Evolutionary conservation across 1,140 invertebrate species (phyloP).

Genomic region (Aphelinus certus): DNA sequence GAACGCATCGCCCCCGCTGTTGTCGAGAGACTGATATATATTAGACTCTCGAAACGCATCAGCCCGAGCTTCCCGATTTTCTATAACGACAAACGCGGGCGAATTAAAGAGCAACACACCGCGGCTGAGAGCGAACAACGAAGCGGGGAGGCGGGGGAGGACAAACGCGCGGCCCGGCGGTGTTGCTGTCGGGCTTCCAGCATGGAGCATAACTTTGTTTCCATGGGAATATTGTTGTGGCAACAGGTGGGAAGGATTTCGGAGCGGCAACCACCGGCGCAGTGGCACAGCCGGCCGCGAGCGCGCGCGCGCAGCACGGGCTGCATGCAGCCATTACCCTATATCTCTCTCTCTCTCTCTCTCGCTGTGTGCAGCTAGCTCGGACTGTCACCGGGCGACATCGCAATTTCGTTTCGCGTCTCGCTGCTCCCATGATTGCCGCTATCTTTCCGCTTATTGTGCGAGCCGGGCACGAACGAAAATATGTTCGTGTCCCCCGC

Average conservation of each 20-base stretch:
- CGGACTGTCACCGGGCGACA: slow-evolving; percentile 42
- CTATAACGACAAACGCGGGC: no score
- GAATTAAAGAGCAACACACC: no score
- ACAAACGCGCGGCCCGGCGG: slow-evolving; percentile 11
- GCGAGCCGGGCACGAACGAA: not conserved
- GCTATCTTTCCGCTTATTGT: slow-evolving; percentile 12
- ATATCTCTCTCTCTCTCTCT: slow-evolving; percentile 11
- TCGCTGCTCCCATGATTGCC: slow-evolving; percentile 14
- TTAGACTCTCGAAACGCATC: no score
- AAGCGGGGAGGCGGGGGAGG: not conserved
- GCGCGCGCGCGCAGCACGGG: no score
- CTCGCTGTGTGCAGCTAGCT: not conserved
- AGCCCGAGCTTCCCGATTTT: no score
- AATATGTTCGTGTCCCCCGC: not conserved
- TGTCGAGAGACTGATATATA: no score
- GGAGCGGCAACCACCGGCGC: slow-evolving; percentile 13
- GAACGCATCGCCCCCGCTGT: no score
- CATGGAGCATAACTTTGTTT: slow-evolving; percentile 32
- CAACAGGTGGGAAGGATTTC: slow-evolving; percentile 38
- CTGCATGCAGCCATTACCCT: not conserved
- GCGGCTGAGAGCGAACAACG: not conserved
- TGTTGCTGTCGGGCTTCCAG: slow-evolving; percentile 25
- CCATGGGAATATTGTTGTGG: slow-evolving; percentile 31
- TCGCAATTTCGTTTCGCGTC: slow-evolving; percentile 57
- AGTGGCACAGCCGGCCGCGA: slow-evolving; percentile 3